These are phyloP conservation scores for Manis pentadactyla DNA, from an alignment of 2,797 vertebrate genomes.

Conservation along the genomic window DNA sequence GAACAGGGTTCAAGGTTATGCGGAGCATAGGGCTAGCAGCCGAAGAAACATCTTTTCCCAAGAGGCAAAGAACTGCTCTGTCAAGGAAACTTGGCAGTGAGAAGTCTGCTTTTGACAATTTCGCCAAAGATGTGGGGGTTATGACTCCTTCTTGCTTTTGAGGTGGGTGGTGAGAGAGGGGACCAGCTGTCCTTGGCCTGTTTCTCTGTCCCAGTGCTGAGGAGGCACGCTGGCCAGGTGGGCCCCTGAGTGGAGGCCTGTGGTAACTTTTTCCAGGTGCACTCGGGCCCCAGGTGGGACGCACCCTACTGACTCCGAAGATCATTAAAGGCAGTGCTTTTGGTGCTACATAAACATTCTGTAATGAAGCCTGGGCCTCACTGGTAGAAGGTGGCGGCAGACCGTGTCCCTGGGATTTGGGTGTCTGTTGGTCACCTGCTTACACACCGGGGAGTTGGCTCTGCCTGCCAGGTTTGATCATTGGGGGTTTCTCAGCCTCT, in stretches of 20 bases:
- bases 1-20: conserved; percentile 95
- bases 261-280: conserved; percentile 41
- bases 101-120: conserved; percentile 82
- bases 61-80: conserved; percentile 78
- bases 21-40: conserved; percentile 86
- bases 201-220: not conserved
- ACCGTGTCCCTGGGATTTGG: rapidly evolving
- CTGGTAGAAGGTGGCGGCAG: not conserved
- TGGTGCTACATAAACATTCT: conserved; percentile 81
- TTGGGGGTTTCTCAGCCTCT: conserved; percentile 40
- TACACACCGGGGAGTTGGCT: not conserved
- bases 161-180: not conserved
- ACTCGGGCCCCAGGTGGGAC: conserved; percentile 74
- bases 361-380: not conserved
- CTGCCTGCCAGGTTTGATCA: not conserved
- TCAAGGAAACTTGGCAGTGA: conserved; percentile 74
- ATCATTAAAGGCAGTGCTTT: conserved; percentile 73
- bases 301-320: conserved; percentile 70
- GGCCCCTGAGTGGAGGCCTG: not conserved
- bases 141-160: conserved; percentile 75
- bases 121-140: conserved; percentile 79
- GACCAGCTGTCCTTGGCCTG: rapidly evolving
- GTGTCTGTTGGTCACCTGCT: not conserved
- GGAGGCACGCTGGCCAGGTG: not conserved
- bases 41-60: conserved; percentile 72